Percentiles rank a stretch among this genome's conserved stretches.
phyloP scores from a whole-genome alignment of 2,888 invertebrate genomes.

The Elysia crispata region DNA sequence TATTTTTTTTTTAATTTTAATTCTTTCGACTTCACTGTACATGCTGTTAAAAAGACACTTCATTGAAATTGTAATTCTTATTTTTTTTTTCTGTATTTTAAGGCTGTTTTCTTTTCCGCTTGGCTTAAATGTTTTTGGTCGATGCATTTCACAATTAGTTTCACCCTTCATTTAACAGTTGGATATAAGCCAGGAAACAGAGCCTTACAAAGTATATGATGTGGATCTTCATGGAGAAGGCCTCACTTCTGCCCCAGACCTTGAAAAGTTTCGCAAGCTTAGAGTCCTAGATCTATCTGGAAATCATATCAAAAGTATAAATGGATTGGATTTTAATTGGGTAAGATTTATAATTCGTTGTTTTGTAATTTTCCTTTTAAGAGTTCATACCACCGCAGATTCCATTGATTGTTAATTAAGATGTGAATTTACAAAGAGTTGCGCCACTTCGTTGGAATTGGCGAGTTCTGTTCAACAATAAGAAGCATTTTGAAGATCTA shows the following conservation, averaged over 20 bases:
- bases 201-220: constrained; percentile 68
- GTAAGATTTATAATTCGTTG: constrained; percentile 52
- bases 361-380: not conserved
- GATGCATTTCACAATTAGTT: not conserved
- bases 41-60: not conserved
- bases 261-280: constrained; percentile 69
- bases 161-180: constrained; percentile 57
- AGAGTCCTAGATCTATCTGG: constrained; percentile 69
- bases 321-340: constrained; percentile 62
- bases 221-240: constrained; percentile 66
- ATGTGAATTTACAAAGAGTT: too few relatives aligned
- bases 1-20: too few relatives aligned
- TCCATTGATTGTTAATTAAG: constrained; percentile 54
- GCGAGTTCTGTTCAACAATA: too few relatives aligned
- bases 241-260: constrained; percentile 61
- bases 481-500: too few relatives aligned
- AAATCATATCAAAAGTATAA: constrained; percentile 66
- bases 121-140: too few relatives aligned
- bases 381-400: not conserved
- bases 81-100: not conserved
- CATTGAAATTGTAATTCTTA: not conserved
- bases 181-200: constrained; percentile 65
- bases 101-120: too few relatives aligned
- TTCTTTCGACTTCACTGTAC: too few relatives aligned
- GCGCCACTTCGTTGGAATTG: too few relatives aligned